Conservation (phyloP, 2,888 invertebrate species). For the Mythimna pallens region DNA sequence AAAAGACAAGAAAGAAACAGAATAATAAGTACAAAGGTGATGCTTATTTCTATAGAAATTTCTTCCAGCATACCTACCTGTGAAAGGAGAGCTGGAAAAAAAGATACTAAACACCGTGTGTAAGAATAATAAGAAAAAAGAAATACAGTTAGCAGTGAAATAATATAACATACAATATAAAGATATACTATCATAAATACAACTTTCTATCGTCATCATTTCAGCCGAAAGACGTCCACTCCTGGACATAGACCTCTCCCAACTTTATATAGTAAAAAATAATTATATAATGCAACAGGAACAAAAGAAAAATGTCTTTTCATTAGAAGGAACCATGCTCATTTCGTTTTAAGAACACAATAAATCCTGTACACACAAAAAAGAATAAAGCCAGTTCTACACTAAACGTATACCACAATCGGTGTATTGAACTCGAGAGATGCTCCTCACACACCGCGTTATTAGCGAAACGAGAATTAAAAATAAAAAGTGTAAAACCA, state of each 20-base stretch:
- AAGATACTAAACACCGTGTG: too few relatives aligned
- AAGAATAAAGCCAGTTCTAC: constrained; percentile 40
- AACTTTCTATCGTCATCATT: too few relatives aligned
- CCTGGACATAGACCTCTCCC: too few relatives aligned
- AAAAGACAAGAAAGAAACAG: too few relatives aligned
- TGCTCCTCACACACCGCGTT: constrained; percentile 73
- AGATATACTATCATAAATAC: background rate
- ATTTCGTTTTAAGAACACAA: constrained; percentile 45
- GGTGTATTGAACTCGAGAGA: constrained; percentile 74
- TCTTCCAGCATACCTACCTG: too few relatives aligned
- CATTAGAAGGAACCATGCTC: background rate
- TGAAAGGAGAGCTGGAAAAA: too few relatives aligned
- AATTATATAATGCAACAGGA: background rate
- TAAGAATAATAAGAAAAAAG: too few relatives aligned
- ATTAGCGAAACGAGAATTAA: constrained; percentile 79
- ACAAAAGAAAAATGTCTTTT: background rate
- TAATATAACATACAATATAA: too few relatives aligned
- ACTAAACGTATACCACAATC: constrained; percentile 62
- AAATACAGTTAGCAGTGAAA: too few relatives aligned
- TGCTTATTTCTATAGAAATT: too few relatives aligned
- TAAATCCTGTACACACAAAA: constrained; percentile 19
- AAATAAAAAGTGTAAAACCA: constrained; percentile 66
- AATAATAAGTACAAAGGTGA: too few relatives aligned
- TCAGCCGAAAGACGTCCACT: too few relatives aligned
- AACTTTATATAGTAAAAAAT: background rate